Evolutionary conservation across 2,888 invertebrate genomes (phyloP), one percentile per base, ranked within the genome.

Genomic region (Luperina testacea): DNA sequence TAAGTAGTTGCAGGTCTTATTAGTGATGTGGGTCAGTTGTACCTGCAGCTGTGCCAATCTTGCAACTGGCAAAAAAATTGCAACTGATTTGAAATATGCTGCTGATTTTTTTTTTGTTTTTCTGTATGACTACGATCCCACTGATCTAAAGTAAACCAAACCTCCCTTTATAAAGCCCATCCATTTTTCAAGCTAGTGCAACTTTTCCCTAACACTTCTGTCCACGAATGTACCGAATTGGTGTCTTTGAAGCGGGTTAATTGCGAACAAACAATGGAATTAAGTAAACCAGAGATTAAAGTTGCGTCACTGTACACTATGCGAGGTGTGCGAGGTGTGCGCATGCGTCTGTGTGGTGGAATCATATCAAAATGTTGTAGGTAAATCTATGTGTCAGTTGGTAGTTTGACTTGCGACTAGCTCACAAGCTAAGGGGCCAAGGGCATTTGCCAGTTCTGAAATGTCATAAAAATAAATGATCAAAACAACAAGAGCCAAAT

Each of bases 161-260:
- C n/a, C n/a, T n/a, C 2, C 15, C n/a, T 15, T 9, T 13, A 15
- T 6, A n/a, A 75, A 53, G 6, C 8, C 0, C 24, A 38, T n/a
- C 3, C 5, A 42, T 27, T 20, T 51, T 48, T 38, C 0, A 63
- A 77, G 48, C 27, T 48, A 38, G 64, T 63, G 24, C 15, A 13
- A 51, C 4, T 75, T 48, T 70, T 27, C 11, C n/a, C 0, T 15
- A 80, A 27, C 79, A 85, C 83, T 91, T 91, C 64, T 90, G 59
- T 72, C 0, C 11, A 0, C 80, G 84, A 76, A 75, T 88, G 89
- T 92, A 91, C 91, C 75, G 85, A 92, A 93, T 92, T 92, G 91
- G 94, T 93, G 92, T 94, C 93, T 94, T 91, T 93, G 92, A 93
- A 93, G 87, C 92, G 91, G 93, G 94, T 93, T 94, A 93, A 94